Evolutionary conservation across 1,140 invertebrate genomes (phyloP).

Genomic region (Cydia strobilella): DNA sequence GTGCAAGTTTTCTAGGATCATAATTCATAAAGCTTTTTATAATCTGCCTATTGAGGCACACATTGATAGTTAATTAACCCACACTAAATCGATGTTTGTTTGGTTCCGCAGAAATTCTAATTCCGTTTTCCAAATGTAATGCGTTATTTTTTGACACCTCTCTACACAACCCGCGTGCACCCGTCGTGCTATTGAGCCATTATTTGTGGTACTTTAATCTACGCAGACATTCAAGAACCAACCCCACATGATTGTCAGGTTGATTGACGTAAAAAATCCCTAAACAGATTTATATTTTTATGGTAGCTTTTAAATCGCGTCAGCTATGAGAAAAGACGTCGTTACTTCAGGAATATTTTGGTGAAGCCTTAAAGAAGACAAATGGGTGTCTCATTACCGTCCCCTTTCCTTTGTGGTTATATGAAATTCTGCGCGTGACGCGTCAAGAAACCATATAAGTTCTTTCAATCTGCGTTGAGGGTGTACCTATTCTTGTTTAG

Average conservation of each 20-base stretch:
- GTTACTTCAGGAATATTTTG: conserved; percentile 44
- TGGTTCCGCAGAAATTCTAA: no score
- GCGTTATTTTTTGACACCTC: no score
- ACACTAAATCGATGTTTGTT: no score
- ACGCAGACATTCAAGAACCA: conserved; percentile 4
- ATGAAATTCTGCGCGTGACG: conserved; percentile 48
- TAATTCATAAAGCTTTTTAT: no score
- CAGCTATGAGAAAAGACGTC: conserved; percentile 34
- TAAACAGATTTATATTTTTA: conserved; percentile 38
- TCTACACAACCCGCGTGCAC: no score
- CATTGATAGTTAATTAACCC: no score
- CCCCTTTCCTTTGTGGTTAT: conserved; percentile 40
- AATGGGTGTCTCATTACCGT: conserved; percentile 56
- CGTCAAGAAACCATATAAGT: conserved; percentile 47
- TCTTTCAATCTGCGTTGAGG: conserved; percentile 44
- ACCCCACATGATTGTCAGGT: not conserved
- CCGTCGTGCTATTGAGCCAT: no score
- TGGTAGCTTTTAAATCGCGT: conserved; percentile 31
- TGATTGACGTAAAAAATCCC: conserved; percentile 10
- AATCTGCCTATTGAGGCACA: no score
- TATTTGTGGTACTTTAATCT: no score
- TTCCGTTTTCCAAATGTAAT: no score
- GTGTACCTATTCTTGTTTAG: conserved; percentile 3
- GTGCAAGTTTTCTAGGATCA: no score
- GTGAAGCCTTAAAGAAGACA: conserved; percentile 59